Evolutionary conservation across 2,113 vertebrate species (phyloP), one percentile per base, ranked within the genome.

Genomic region (Xenopus laevis): DNA sequence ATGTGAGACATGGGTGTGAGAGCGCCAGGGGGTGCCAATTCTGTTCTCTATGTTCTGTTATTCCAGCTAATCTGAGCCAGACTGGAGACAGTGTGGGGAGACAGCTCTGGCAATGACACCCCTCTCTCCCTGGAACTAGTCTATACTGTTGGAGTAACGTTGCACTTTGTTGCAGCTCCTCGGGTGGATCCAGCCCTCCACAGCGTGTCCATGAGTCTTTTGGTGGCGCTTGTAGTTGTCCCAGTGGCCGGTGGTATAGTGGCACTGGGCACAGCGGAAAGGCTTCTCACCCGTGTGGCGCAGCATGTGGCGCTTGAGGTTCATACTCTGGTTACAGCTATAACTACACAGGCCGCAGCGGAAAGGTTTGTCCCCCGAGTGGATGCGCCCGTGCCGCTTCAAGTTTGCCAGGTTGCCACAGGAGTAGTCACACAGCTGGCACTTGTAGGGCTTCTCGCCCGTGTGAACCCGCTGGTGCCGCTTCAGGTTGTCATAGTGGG

Each of bases 321-420:
- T 99, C 96, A 98, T 99, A 86, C 96, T 99, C 94, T 98, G 97
- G 85, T 98, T 98, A 90, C 96, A 99, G 86, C 92, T 96, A 89
- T 98, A 98, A 80, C 86, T 94, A 89, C 97, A 99, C 77, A 98
- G 87, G 71, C 92, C 91, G 72, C 97, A 99, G 83, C 93, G 92
- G 83, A 99, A 99, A 68, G 96, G 96, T 85, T 99, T 99, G 85
- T 95, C 93, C 0, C 97, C 97, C 0, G 96, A 97, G 85, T 98
- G 97, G 84, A 98, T 95, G 60, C 95, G 94, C 84, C 95, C 95
- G 0, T 98, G 97, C 66, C 95, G 91, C 85, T 98, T 98, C 78
- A 98, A 91, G 91, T 99, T 99, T 84, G 95, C 96, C 88, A 99
- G 87, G 88, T 99, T 98, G 71, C 96, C 97, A 15, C 96, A 99